phyloP scores from a whole-genome alignment of 1,140 invertebrate species.

The Brachionus angularis region DNA sequence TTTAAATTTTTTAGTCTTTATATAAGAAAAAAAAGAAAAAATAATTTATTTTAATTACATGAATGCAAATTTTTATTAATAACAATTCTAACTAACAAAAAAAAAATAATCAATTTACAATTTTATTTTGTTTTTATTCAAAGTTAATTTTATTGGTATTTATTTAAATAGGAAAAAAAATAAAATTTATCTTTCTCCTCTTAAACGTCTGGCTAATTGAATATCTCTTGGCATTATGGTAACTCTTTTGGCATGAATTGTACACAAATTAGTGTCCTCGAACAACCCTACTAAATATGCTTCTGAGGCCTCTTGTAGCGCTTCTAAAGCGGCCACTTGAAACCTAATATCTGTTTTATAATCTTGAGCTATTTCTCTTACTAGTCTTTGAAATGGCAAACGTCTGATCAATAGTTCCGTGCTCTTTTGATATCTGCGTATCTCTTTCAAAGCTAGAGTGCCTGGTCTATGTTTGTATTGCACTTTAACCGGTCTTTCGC shows the following conservation, averaged over 20 bases:
- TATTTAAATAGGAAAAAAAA: too few species aligned
- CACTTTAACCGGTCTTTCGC: slow-evolving; percentile 58
- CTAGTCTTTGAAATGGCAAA: slow-evolving; percentile 76
- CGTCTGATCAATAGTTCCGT: slow-evolving; percentile 76
- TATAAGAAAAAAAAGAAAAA: too few species aligned
- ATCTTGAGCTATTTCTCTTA: slow-evolving; percentile 79
- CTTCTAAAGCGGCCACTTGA: slow-evolving; percentile 60
- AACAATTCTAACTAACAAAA: too few species aligned
- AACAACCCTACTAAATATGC: slow-evolving; percentile 78
- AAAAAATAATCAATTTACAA: too few species aligned
- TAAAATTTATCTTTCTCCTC: slow-evolving; percentile 52
- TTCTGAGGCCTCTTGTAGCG: slow-evolving; percentile 72
- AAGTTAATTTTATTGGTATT: too few species aligned
- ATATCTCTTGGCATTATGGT: slow-evolving; percentile 95
- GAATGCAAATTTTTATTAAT: too few species aligned
- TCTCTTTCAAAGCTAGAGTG: slow-evolving; percentile 77
- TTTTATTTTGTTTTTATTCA: too few species aligned
- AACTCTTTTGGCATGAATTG: slow-evolving; percentile 86
- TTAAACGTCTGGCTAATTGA: slow-evolving; percentile 61
- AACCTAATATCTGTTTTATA: slow-evolving; percentile 65
- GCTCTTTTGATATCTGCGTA: slow-evolving; percentile 76
- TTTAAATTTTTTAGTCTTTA: too few species aligned
- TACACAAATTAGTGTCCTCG: slow-evolving; percentile 88
- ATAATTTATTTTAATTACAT: too few species aligned
- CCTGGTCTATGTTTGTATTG: slow-evolving; percentile 66